Percentiles rank a stretch among this genome's conserved stretches.
phyloP scores from a whole-genome alignment of 2,113 vertebrate species.

The Syngnathoides biaculeatus region DNA sequence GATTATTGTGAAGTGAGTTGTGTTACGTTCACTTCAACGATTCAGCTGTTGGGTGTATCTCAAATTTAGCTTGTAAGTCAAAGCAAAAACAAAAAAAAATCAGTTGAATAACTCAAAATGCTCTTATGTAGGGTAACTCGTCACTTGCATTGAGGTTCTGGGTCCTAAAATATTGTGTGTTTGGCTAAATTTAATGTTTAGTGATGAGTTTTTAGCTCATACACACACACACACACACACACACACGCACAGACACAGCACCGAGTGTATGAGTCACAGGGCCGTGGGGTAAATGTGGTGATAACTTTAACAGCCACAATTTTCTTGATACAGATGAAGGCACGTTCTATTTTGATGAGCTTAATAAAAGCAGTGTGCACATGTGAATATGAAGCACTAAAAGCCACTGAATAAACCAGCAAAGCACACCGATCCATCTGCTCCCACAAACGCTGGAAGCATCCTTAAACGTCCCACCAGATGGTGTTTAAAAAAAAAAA shows the following conservation, averaged over 20 bases:
- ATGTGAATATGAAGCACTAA: not conserved
- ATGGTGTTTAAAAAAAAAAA: not conserved
- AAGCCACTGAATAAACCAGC: not conserved
- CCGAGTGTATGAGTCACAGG: not conserved
- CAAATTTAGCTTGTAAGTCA: no score
- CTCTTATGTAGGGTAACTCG: no score
- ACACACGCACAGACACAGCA: not conserved
- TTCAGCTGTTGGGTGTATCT: no score
- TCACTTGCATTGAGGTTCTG: no score
- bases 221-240: not conserved
- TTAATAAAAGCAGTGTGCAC: not conserved
- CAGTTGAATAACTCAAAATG: no score
- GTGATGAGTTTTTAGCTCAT: not conserved
- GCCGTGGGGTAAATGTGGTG: not conserved
- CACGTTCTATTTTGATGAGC: conserved; percentile 4
- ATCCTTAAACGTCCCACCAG: not conserved
- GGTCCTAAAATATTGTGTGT: not conserved
- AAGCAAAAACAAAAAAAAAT: no score
- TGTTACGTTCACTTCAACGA: no score
- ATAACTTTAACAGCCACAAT: not conserved
- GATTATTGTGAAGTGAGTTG: no score
- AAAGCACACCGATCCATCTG: conserved; percentile 1
- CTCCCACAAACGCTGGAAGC: not conserved
- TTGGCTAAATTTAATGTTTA: not conserved
- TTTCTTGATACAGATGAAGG: not conserved